phyloP scores from a whole-genome alignment of 2,113 vertebrate species.

The Herpetotheres cachinnans region DNA sequence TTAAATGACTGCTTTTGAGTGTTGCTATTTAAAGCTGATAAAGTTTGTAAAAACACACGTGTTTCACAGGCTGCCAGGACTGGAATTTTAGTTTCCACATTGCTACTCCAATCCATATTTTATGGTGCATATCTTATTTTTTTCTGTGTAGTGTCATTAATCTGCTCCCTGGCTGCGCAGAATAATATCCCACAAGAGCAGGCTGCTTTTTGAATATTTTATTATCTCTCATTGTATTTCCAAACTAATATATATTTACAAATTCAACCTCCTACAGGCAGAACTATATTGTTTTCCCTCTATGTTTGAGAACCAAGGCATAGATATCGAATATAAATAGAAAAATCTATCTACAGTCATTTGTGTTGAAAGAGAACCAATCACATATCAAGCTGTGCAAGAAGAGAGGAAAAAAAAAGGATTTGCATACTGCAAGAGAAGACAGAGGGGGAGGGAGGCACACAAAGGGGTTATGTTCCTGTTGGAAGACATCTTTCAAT shows the following conservation, averaged over 20 bases:
- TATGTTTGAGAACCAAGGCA: conserved; percentile 40
- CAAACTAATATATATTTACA: conserved; percentile 80
- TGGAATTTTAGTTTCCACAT: conserved; percentile 29
- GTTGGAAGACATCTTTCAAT: neutral
- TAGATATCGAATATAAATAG: conserved; percentile 55
- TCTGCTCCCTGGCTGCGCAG: conserved; percentile 78
- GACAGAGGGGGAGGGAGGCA: neutral
- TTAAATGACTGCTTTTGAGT: neutral
- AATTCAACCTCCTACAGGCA: conserved; percentile 75
- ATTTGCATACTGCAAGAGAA: conserved; percentile 64
- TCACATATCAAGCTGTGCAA: conserved; percentile 72
- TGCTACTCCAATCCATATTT: conserved; percentile 69
- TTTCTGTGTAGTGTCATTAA: conserved; percentile 73
- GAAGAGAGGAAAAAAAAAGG: neutral
- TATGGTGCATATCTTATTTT: conserved; percentile 64
- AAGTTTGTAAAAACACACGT: neutral
- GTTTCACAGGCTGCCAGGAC: conserved; percentile 10
- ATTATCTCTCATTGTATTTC: conserved; percentile 76
- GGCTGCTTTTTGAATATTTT: conserved; percentile 79
- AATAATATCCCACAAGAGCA: conserved; percentile 75
- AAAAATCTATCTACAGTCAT: conserved; percentile 57
- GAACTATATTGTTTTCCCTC: conserved; percentile 72
- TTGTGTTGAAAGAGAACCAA: conserved; percentile 73
- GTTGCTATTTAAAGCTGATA: neutral
- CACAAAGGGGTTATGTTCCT: neutral